Evolutionary conservation across 2,797 vertebrate species (phyloP).

Genomic region (Thalassophryne amazonica): DNA sequence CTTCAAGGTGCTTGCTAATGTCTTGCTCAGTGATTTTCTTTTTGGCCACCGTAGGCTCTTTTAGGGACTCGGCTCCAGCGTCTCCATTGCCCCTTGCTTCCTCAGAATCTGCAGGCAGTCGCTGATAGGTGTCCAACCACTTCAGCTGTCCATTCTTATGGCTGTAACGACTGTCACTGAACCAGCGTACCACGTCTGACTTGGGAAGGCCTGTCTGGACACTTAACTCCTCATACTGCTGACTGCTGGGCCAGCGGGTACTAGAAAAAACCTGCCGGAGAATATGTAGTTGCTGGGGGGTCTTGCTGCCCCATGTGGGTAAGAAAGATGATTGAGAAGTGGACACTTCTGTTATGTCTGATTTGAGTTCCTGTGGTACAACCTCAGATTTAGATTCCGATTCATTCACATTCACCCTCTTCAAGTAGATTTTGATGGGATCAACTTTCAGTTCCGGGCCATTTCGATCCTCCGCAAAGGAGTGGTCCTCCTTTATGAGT

Average conservation of each 20-base stretch:
- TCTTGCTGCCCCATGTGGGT: constrained; percentile 82
- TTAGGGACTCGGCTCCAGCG: constrained; percentile 17
- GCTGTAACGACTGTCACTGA: constrained; percentile 90
- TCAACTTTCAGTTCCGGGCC: constrained; percentile 82
- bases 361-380: constrained; percentile 48
- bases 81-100: constrained; percentile 57
- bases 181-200: constrained; percentile 93
- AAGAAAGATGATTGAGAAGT: constrained; percentile 56
- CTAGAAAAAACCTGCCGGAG: constrained; percentile 89
- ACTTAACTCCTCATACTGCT: constrained; percentile 87
- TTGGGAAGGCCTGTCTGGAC: constrained; percentile 87
- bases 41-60: constrained; percentile 60
- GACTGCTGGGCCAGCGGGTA: constrained; percentile 89
- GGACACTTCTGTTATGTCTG: constrained; percentile 43
- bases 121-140: constrained; percentile 89
- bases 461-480: constrained; percentile 37
- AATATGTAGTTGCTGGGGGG: constrained; percentile 86
- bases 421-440: constrained; percentile 93
- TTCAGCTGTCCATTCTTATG: constrained; percentile 91
- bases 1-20: constrained; percentile 57
- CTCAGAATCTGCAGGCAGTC: constrained; percentile 61
- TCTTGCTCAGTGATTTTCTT: constrained; percentile 65
- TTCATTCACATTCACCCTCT: constrained; percentile 87
- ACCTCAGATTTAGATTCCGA: constrained; percentile 70
- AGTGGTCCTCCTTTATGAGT: constrained; percentile 73